A percentile compares a stretch with the other conserved stretches of the same genome.
Conservation (phyloP, 2,797 vertebrate genomes). For the Eurystomus glaucurus region DNA sequence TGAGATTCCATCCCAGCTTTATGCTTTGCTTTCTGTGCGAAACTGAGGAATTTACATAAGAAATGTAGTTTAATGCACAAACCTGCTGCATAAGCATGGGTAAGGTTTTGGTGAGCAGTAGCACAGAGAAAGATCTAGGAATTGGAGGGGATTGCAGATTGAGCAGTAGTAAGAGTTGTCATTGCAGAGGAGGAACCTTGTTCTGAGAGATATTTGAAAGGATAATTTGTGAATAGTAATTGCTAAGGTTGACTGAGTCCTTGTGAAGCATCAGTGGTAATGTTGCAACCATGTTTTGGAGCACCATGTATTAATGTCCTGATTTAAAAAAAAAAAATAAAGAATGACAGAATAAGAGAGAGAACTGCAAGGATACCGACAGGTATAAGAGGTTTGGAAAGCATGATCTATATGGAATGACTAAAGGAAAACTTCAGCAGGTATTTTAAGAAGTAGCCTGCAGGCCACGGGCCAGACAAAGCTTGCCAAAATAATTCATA, state of each 20-base stretch:
- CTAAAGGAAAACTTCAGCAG: conserved; percentile 15
- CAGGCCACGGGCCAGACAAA: background rate
- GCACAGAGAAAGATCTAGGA: background rate
- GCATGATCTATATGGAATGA: accelerated
- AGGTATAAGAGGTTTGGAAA: background rate
- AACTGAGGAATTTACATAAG: background rate
- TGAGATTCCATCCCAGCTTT: background rate
- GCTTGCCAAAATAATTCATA: background rate
- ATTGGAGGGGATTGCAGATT: background rate
- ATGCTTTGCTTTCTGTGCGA: background rate
- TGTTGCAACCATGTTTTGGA: background rate
- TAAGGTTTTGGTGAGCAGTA: background rate
- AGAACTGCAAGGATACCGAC: background rate
- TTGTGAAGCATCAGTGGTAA: background rate
- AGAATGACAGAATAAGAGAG: background rate
- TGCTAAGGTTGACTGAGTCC: accelerated
- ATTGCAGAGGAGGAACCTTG: background rate
- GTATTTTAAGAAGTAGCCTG: background rate
- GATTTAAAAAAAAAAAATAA: background rate
- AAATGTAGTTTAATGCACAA: background rate
- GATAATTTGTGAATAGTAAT: background rate
- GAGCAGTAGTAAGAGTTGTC: background rate
- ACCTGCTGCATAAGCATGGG: background rate
- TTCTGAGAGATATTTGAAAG: background rate
- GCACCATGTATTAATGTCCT: background rate